phyloP scores from a whole-genome alignment of 2,888 invertebrate genomes.

The Drosophila colorata region DNA sequence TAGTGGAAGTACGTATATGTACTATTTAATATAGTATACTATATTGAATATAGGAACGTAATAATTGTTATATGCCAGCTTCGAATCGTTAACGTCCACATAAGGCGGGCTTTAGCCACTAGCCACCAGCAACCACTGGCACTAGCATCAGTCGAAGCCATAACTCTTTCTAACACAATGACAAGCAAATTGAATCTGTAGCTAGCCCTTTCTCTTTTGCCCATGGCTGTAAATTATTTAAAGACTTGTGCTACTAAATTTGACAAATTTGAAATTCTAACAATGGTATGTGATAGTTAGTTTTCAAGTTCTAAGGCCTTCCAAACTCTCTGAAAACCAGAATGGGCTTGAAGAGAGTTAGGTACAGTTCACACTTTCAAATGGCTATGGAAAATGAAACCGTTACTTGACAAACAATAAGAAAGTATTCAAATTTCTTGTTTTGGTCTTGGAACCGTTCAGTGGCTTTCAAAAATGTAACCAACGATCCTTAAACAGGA shows the following conservation, averaged over 20 bases:
- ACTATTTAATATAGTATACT: constrained; percentile 57
- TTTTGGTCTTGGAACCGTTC: not conserved
- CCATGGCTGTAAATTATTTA: not conserved
- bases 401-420: constrained; percentile 1
- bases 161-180: not conserved
- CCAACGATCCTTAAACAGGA: constrained; percentile 3
- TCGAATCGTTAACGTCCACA: constrained; percentile 1
- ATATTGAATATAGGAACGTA: constrained; percentile 82
- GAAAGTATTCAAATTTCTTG: not conserved
- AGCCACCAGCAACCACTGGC: too few species aligned
- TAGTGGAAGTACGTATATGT: constrained; percentile 55
- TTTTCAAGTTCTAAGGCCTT: too few species aligned
- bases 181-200: not conserved
- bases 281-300: not conserved
- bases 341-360: not conserved
- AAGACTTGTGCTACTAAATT: not conserved
- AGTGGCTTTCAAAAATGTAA: not conserved
- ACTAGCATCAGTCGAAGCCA: constrained; percentile 2
- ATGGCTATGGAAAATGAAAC: constrained; percentile 22
- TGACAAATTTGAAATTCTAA: not conserved
- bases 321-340: not conserved
- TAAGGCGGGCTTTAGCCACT: constrained; percentile 2
- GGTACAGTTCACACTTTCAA: not conserved
- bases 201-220: not conserved
- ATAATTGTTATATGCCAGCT: constrained; percentile 67